These are phyloP conservation scores for Belonocnema kinseyi DNA, from an alignment of 1,140 invertebrate genomes.

Conservation along the genomic window DNA sequence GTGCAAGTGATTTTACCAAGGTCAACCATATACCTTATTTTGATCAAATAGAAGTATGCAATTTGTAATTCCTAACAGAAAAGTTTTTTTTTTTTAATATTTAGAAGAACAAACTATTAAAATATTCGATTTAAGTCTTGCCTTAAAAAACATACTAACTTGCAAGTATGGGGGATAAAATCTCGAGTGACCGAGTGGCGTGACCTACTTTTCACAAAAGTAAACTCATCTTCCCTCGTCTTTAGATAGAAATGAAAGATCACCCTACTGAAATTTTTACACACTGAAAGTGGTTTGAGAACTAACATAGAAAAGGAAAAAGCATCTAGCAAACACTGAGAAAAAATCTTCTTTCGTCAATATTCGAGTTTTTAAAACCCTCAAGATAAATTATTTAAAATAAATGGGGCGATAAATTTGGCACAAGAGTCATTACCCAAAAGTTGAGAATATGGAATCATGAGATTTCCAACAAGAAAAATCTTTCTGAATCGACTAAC, in stretches of 20 bases:
- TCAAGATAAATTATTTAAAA: background rate
- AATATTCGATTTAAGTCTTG: too few species aligned
- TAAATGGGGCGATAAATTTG: background rate
- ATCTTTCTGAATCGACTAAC: too few species aligned
- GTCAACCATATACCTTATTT: too few species aligned
- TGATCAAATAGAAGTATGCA: too few species aligned
- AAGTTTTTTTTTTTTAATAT: too few species aligned
- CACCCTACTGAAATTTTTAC: conserved; percentile 16
- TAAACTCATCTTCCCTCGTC: conserved; percentile 27
- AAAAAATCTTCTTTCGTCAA: background rate
- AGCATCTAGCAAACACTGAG: background rate
- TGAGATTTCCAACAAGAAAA: too few species aligned
- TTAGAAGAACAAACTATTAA: too few species aligned
- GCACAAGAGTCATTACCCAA: too few species aligned
- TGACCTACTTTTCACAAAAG: conserved; percentile 20
- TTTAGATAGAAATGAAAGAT: conserved; percentile 10
- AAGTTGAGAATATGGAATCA: too few species aligned
- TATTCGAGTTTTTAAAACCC: background rate
- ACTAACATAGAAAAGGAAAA: background rate
- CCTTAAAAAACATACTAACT: background rate
- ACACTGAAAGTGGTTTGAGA: conserved; percentile 5
- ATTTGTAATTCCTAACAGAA: too few species aligned
- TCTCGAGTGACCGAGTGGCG: background rate
- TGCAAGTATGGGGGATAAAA: background rate
- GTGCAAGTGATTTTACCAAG: too few species aligned